Conservation (phyloP, 1,140 invertebrate genomes). For the Linepithema humile region DNA sequence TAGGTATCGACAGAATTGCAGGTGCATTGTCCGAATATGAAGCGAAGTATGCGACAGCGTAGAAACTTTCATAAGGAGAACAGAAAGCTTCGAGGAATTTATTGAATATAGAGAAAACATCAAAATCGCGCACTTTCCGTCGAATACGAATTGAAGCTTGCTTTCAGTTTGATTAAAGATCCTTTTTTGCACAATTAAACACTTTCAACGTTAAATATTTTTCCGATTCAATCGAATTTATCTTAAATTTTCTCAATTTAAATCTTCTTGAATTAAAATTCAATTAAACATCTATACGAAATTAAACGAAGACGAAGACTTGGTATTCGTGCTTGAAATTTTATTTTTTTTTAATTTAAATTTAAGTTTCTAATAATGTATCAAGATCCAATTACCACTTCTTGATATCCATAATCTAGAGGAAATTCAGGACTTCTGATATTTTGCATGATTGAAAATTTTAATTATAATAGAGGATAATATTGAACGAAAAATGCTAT, state of each 20-base stretch:
- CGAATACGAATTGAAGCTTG: not conserved
- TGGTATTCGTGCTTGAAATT: not conserved
- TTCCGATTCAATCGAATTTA: not conserved
- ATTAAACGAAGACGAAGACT: not conserved
- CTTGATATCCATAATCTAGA: too few species aligned
- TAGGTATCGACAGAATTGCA: constrained; percentile 60
- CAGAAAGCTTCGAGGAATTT: constrained; percentile 11
- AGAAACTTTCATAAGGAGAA: constrained; percentile 40
- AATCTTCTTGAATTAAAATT: not conserved
- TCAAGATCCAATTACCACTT: too few species aligned
- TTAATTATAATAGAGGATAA: too few species aligned
- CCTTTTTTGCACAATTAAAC: not conserved
- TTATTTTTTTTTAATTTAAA: not conserved
- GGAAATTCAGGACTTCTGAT: not conserved
- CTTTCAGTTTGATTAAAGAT: not conserved
- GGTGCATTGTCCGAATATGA: constrained; percentile 52
- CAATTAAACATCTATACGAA: not conserved
- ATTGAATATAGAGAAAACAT: constrained; percentile 15
- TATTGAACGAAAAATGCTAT: too few species aligned
- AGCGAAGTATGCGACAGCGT: constrained; percentile 37
- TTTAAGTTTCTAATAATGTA: too few species aligned
- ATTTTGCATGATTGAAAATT: too few species aligned
- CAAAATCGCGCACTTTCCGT: not conserved
- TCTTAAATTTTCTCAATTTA: too few species aligned
- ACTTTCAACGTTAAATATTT: not conserved